Conservation (phyloP, 2,797 vertebrate genomes). For the Rhabdomys pumilio region DNA sequence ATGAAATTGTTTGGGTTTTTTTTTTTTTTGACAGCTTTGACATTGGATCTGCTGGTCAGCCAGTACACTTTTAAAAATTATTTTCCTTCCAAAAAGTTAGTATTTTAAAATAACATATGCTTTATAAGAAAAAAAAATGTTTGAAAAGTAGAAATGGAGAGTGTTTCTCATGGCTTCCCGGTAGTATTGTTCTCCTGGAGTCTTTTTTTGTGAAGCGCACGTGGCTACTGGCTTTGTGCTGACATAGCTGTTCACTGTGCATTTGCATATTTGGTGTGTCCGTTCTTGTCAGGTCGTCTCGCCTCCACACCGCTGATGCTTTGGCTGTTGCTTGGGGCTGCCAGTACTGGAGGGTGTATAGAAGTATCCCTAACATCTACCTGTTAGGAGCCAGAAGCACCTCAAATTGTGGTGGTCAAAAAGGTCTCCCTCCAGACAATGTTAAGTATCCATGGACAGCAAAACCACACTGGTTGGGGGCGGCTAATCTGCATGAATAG, state of each 20-base stretch:
- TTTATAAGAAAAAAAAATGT: background rate
- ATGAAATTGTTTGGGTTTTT: background rate
- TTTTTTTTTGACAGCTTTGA: background rate
- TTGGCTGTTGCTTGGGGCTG: background rate
- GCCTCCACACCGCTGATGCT: background rate
- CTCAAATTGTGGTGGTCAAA: background rate
- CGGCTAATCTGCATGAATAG: background rate
- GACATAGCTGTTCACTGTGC: too few relatives aligned
- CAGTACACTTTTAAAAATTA: background rate
- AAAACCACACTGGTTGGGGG: background rate
- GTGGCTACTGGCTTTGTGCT: background rate
- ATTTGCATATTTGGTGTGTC: background rate
- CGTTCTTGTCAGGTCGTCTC: background rate
- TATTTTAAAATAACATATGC: conserved; percentile 33
- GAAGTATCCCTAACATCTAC: background rate
- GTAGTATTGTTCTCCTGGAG: background rate
- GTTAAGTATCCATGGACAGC: background rate
- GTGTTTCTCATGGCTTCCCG: background rate
- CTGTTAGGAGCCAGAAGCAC: background rate
- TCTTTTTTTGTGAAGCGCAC: background rate
- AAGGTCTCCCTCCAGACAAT: background rate
- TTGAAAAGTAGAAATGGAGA: conserved; percentile 54
- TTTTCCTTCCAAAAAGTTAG: background rate
- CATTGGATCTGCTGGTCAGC: background rate
- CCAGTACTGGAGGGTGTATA: too few relatives aligned